Conservation (phyloP, 92 coral and sea anemone species). For the Paragorgia papillata region DNA sequence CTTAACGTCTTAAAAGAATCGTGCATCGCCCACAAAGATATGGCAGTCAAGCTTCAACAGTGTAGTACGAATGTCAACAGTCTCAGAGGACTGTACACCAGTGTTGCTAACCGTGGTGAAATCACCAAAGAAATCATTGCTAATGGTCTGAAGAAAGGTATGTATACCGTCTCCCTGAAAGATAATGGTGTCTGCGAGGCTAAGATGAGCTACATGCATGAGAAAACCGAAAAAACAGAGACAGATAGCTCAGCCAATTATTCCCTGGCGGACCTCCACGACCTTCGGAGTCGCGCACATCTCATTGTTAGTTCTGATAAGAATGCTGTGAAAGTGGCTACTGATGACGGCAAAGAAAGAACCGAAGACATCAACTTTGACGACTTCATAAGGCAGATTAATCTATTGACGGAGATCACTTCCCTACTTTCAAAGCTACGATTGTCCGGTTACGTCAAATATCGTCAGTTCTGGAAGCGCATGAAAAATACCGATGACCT, state of each 20-base stretch:
- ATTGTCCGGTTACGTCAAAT: constrained; percentile 72
- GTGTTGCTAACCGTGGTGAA: constrained; percentile 59
- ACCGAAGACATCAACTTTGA: constrained; percentile 54
- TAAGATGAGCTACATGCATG: constrained; percentile 13
- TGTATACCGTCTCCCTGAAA: constrained; percentile 10
- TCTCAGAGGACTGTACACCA: constrained; percentile 62
- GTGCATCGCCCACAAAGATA: constrained; percentile 32
- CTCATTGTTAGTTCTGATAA: constrained; percentile 82
- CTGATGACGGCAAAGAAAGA: constrained; percentile 9
- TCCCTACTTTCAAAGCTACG: constrained; percentile 49
- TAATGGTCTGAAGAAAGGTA: constrained; percentile 33
- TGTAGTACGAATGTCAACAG: constrained; percentile 70
- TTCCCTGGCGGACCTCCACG: constrained; percentile 74
- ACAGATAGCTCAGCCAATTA: constrained; percentile 40
- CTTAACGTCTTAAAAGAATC: not conserved
- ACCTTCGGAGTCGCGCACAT: constrained; percentile 93
- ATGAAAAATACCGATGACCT: constrained; percentile 62
- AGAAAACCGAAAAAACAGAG: not conserved
- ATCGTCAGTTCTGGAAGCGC: constrained; percentile 52
- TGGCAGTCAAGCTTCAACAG: constrained; percentile 49
- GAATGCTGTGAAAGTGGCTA: constrained; percentile 33
- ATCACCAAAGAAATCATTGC: constrained; percentile 36
- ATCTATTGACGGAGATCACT: constrained; percentile 72
- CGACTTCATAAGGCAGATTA: constrained; percentile 70
- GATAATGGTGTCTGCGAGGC: constrained; percentile 30